Percentiles rank a stretch among this genome's conserved stretches.
Conservation (phyloP, 2,888 invertebrate species). For the Drosophila pseudotalamancana region DNA sequence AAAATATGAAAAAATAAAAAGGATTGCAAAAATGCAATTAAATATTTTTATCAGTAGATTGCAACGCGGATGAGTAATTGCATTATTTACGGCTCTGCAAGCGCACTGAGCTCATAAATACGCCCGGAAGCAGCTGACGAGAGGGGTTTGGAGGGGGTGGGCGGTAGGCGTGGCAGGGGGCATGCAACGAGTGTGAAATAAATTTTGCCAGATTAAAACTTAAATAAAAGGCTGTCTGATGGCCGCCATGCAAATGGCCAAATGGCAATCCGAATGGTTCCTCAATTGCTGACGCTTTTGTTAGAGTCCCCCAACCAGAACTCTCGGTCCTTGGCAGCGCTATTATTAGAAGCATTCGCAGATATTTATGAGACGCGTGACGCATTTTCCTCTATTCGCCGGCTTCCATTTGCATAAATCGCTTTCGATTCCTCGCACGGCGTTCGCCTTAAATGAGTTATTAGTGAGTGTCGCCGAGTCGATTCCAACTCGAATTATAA, state of each 20-base stretch:
- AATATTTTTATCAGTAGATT: slow-evolving; percentile 79
- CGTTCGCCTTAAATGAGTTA: slow-evolving; percentile 81
- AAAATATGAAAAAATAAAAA: slow-evolving; percentile 20
- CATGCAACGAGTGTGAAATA: slow-evolving; percentile 74
- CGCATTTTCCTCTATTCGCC: slow-evolving; percentile 47
- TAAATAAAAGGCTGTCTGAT: slow-evolving; percentile 44
- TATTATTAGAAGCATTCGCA: slow-evolving; percentile 77
- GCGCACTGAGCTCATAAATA: slow-evolving; percentile 60
- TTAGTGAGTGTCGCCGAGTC: slow-evolving; percentile 73
- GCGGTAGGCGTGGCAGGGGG: not conserved
- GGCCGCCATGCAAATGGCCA: slow-evolving; percentile 47
- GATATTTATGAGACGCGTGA: slow-evolving; percentile 78
- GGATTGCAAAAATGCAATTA: slow-evolving; percentile 71
- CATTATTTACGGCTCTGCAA: slow-evolving; percentile 68
- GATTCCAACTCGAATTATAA: slow-evolving; percentile 79
- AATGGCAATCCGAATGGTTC: slow-evolving; percentile 38
- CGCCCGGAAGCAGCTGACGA: slow-evolving; percentile 51
- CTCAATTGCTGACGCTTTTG: slow-evolving; percentile 42
- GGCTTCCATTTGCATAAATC: slow-evolving; percentile 80
- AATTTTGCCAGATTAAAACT: slow-evolving; percentile 70
- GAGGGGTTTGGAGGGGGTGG: not conserved
- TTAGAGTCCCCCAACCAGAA: slow-evolving; percentile 36
- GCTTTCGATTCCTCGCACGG: slow-evolving; percentile 80
- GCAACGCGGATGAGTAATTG: slow-evolving; percentile 76
- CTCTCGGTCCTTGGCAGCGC: slow-evolving; percentile 35